Percentiles rank a stretch among this genome's conserved stretches.
These are phyloP conservation scores for Chaetops frenatus DNA, from an alignment of 2,113 vertebrate genomes.

Conservation along the genomic window DNA sequence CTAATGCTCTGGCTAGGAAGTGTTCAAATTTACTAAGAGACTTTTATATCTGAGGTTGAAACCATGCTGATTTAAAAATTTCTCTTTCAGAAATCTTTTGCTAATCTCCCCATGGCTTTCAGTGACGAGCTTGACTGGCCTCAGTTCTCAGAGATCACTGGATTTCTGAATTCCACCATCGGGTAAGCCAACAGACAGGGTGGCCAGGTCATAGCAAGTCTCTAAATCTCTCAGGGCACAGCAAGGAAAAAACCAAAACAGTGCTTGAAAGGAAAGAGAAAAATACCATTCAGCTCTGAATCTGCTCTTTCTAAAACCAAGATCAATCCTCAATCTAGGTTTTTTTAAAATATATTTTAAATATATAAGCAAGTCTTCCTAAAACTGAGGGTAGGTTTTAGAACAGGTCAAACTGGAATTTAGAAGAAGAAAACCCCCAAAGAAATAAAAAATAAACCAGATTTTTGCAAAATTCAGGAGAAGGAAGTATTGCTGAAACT, in stretches of 20 bases:
- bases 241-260: neutral
- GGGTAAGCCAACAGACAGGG: slow-evolving; percentile 45
- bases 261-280: neutral
- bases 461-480: neutral
- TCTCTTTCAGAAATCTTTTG: slow-evolving; percentile 69
- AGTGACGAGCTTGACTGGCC: slow-evolving; percentile 74
- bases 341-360: neutral
- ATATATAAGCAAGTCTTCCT: neutral
- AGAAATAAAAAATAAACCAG: neutral
- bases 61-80: neutral
- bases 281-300: neutral
- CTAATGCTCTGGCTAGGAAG: neutral
- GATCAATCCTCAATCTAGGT: neutral
- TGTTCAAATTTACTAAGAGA: neutral
- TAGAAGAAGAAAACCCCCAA: neutral
- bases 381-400: neutral
- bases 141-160: slow-evolving; percentile 73
- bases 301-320: neutral
- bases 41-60: neutral
- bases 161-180: slow-evolving; percentile 69
- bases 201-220: neutral
- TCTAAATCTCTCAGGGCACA: neutral
- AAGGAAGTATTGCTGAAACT: neutral
- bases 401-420: neutral
- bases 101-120: slow-evolving; percentile 60